Evolutionary conservation across 2,113 vertebrate species (phyloP), one percentile per base, ranked within the genome.

Genomic region (Eulemur rufifrons): DNA sequence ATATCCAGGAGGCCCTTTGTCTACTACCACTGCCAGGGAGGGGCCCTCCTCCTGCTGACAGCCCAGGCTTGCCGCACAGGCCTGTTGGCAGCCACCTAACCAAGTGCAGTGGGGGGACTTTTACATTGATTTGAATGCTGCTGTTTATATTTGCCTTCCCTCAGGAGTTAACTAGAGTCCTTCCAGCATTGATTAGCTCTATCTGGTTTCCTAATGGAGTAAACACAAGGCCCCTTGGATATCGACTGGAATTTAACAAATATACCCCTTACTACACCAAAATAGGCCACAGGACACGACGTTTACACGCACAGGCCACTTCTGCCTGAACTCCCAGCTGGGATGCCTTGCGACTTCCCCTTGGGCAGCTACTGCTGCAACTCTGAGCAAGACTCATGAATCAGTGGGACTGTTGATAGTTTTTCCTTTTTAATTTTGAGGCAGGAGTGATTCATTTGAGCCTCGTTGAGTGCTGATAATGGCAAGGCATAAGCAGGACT

Each of bases 141-240:
- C 73, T 93, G 96, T 95, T 93, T 96, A 47, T 87, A 96, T 94
- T 95, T 81, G 74, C 84, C 76, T 96, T 96, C 98, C 95, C 96
- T 97, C 25, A 45, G 96, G 97, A 96, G 88, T 96, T 84, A 96
- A 91, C 96, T 83, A 82, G 94, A 98, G 96, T 95, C 97, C 96
- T 98, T 94, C 96, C 82, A 84, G 83, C 97, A 98, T 96, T 95
- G 98, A 98, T 98, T 87, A 73, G 74, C 76, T 96, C 95, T 94
- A 92, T 97, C 94, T 96, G 83, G 97, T 97, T 97, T 97, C 96
- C 94, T 97, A 97, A 95, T 95, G 96, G 97, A 96, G 93, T 97
- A 97, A 98, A 96, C 97, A 94, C 85, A 63, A 85, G 80, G 69
- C 80, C 97, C 96, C 96, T 95, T 88, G 74, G 87, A 88, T 93